Base-by-base conservation (phyloP, 2,888 invertebrate genomes). In the Apoderus coryli region DNA sequence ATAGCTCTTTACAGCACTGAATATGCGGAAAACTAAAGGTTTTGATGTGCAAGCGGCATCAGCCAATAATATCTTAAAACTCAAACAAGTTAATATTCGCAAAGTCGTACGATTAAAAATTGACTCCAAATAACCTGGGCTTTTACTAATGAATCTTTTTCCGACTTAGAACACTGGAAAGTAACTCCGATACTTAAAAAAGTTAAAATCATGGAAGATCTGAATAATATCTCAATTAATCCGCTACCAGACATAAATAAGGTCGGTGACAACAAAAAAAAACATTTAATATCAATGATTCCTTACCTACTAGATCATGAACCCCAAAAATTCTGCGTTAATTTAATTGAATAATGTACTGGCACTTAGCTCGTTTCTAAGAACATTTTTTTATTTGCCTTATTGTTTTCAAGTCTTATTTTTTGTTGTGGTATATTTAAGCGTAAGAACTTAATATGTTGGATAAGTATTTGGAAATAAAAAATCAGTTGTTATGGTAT, bases 211-310 rank as follows among this genome's bases (percentile, higher is more conserved):
- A 31, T 25, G 16, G 27, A 27, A 28, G 22, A 16, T 28, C 16
- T 15, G 5, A 27, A 16, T 15, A 27, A 19, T 12, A 27, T 27
- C 27, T 14, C 10, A 27, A n/a, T 27, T 28, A 28, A 28, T n/a
- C 16, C 16, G 16, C 16, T 16, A 28, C 26, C 25, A 16, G 26
- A 31, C 27, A 26, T 25, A 14, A 31, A 31, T 31, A 31, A 31
- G 15, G 10, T 31, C 11, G 25, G 31, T 19, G 31, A 32, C n/a
- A 32, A 27, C 22, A 32, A 32, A 12, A 32, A 32, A 24, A 32
- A 32, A 13, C 32, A 27, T 24, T 22, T 27, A 27, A 27, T 27
- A 27, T 32, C 32, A 27, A 32, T 32, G 27, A 32, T 32, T 27
- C 23, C 27, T 32, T 32, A 23, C 26, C 31, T 26, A 16, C 16